These are phyloP conservation scores for Microctenopoma steveboyesi DNA, from an alignment of 2,797 vertebrate genomes.

Conservation along the genomic window DNA sequence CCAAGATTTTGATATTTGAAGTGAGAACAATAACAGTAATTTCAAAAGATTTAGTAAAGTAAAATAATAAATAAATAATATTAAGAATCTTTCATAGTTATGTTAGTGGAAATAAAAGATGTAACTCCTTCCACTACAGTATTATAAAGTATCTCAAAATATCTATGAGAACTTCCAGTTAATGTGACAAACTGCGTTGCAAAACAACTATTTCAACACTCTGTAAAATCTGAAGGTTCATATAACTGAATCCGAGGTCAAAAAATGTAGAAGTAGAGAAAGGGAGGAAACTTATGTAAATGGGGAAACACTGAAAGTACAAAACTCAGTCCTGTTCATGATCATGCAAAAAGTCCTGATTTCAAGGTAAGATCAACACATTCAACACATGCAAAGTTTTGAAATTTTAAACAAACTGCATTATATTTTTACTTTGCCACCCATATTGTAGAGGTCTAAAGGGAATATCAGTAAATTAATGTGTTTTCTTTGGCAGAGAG, in stretches of 20 bases:
- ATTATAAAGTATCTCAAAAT: too few species aligned
- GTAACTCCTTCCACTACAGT: too few species aligned
- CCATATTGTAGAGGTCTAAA: not conserved
- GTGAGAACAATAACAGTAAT: too few species aligned
- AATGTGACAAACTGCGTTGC: not conserved
- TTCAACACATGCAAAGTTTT: not conserved
- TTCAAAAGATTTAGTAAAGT: too few species aligned
- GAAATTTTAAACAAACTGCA: not conserved
- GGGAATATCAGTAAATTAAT: not conserved
- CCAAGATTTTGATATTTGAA: too few species aligned
- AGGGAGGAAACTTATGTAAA: conserved; percentile 31
- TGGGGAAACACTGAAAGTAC: conserved; percentile 14
- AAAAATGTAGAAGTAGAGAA: conserved; percentile 13
- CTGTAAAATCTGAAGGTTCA: too few species aligned
- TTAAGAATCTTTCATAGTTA: too few species aligned
- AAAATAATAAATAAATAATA: too few species aligned
- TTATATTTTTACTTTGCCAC: not conserved
- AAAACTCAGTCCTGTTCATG: not conserved
- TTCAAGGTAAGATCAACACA: conserved; percentile 42
- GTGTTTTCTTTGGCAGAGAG: not conserved
- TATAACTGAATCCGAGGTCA: not conserved
- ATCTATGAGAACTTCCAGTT: too few species aligned
- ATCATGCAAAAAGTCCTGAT: not conserved
- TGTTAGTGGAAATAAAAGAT: too few species aligned
- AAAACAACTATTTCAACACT: conserved; percentile 3